A percentile compares a stretch with the other conserved stretches of the same genome.
Conservation (phyloP, 2,888 invertebrate genomes). For the Hydriomena furcata region DNA sequence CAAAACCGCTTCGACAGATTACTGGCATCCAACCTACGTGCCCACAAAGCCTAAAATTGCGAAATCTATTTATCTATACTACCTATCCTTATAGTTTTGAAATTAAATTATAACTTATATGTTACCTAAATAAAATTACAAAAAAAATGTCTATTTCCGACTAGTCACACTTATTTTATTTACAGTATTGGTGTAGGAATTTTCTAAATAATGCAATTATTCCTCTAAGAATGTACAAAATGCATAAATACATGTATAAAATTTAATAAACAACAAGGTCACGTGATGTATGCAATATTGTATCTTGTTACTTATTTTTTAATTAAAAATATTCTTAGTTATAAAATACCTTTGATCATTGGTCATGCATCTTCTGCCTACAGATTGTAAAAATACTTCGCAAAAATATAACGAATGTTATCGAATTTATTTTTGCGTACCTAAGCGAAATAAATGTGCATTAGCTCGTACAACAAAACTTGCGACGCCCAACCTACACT, state of each 20-base stretch:
- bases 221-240: conserved; percentile 20
- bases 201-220: conserved; percentile 12
- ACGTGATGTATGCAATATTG: conserved; percentile 13
- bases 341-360: conserved; percentile 2
- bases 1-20: too few relatives aligned
- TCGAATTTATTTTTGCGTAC: conserved; percentile 6
- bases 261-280: conserved; percentile 20
- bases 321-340: conserved; percentile 3
- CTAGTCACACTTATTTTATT: too few relatives aligned
- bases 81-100: too few relatives aligned
- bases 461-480: conserved; percentile 15
- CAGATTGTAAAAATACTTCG: too few relatives aligned
- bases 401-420: too few relatives aligned
- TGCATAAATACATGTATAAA: conserved; percentile 25
- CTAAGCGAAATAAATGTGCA: conserved; percentile 19
- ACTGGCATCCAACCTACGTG: too few relatives aligned
- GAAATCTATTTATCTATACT: too few relatives aligned
- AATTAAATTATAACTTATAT: too few relatives aligned
- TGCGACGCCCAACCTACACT: neutral
- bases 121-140: too few relatives aligned
- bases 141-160: too few relatives aligned
- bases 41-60: too few relatives aligned
- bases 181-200: conserved; percentile 1
- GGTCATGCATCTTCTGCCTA: neutral
- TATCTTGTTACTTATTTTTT: conserved; percentile 8